Evolutionary conservation across 2,113 vertebrate species (phyloP).

Genomic region (Calidris pygmaea): DNA sequence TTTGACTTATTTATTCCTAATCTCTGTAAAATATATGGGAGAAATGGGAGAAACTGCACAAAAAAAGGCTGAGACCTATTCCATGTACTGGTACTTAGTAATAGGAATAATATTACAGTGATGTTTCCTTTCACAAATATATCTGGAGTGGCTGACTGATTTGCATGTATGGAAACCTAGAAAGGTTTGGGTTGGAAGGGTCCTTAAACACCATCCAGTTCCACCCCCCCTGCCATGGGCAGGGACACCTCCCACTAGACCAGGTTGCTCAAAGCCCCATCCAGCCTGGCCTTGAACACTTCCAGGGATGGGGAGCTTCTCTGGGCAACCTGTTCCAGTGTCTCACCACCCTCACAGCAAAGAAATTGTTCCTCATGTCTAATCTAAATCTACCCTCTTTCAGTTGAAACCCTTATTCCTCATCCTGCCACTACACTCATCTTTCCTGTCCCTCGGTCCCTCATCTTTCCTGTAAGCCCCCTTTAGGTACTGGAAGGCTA

Average conservation of each 20-base stretch:
- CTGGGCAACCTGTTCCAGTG: neutral
- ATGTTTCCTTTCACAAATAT: neutral
- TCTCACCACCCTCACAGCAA: neutral
- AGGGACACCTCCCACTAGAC: neutral
- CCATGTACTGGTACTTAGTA: neutral
- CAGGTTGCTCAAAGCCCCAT: neutral
- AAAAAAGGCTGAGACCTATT: neutral
- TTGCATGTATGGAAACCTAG: neutral
- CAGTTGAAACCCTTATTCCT: neutral
- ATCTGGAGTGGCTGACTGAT: neutral
- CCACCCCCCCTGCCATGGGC: neutral
- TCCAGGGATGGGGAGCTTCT: neutral
- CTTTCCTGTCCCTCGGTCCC: no score
- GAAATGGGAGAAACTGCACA: neutral
- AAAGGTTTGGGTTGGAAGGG: neutral
- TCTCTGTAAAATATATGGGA: neutral
- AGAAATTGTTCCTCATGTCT: neutral
- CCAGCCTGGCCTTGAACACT: no score
- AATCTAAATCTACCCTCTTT: neutral
- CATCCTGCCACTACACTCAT: fast-evolving
- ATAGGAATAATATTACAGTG: neutral
- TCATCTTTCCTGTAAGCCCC: neutral
- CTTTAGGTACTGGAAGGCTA: neutral
- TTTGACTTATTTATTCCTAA: neutral
- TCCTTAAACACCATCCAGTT: neutral